Base-by-base conservation (phyloP, 2,797 vertebrate genomes). In the Enteromius afrohamiltoni region DNA sequence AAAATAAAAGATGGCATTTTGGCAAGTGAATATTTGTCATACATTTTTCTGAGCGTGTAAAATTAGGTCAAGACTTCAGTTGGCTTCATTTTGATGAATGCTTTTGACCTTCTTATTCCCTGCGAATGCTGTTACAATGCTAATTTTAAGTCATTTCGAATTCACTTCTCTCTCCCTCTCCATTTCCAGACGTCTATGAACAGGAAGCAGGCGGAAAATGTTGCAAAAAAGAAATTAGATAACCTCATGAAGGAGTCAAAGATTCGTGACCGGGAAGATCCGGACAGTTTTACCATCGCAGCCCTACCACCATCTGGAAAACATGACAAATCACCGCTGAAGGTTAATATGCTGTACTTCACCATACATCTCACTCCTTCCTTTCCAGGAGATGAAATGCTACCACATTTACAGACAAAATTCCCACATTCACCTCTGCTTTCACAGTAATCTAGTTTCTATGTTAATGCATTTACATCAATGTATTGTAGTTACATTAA, bases 171-270 rank as follows among this genome's bases (percentile, higher is more conserved):
- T 87, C 71, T 19, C 40, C 53, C 23, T 87, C 77, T 85, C 42
- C 71, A 9, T 62, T 47, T 83, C 0, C 90, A 99, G 98, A 97
- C 95, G 0, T 95, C 97, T 13, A 92, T 94, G 80, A 97, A 96
- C 81, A 94, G 97, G 89, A 99, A 97, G 81, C 96, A 96, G 77
- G 96, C 98, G 86, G 98, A 99, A 92, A 97, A 95, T 83, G 95
- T 98, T 62, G 97, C 98, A 13, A 99, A 99, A 93, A 97, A 96
- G 90, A 99, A 97, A 60, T 91, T 99, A 75, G 98, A 99, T 90
- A 97, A 94, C 3, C 91, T 99, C 75, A 96, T 98, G 95, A 99
- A 98, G 87, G 97, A 99, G 93, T 97, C 97, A 0, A 98, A 97
- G 94, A 98, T 97, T 86, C 94, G 97, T 17, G 97, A 98, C 91